A percentile compares a stretch with the other conserved stretches of the same genome.
Conservation (phyloP, 2,797 vertebrate genomes). For the Ataeniobius toweri region DNA sequence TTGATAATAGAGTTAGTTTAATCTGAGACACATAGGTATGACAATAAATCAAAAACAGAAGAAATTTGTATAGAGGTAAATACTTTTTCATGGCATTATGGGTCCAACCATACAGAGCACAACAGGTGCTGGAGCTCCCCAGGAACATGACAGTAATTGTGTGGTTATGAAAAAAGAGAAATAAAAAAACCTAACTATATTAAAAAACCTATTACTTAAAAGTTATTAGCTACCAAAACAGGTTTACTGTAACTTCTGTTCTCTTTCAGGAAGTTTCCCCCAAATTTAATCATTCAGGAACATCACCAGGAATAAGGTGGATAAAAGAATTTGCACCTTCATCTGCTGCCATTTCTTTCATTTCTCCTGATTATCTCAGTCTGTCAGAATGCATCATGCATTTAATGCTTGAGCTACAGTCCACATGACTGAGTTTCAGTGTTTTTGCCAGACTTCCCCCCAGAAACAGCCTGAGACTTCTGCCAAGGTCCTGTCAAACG, state of each 20-base stretch:
- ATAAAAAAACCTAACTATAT: neutral
- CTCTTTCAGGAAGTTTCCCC: neutral
- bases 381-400: slow-evolving; percentile 12
- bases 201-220: neutral
- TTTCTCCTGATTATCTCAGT: slow-evolving; percentile 4
- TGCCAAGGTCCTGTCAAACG: slow-evolving; percentile 1
- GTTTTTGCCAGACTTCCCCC: neutral
- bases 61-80: neutral
- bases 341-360: slow-evolving; percentile 4
- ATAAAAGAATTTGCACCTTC: neutral
- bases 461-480: neutral
- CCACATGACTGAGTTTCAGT: neutral
- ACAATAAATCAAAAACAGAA: neutral
- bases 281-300: neutral
- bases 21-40: neutral
- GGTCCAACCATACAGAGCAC: neutral
- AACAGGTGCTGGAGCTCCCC: neutral
- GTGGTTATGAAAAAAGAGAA: neutral
- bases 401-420: slow-evolving; percentile 9
- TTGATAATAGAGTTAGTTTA: neutral
- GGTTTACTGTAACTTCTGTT: neutral
- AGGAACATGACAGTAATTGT: neutral
- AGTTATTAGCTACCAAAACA: neutral
- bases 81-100: too few relatives aligned
- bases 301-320: neutral